Evolutionary conservation across 2,888 invertebrate genomes (phyloP), one percentile per base, ranked within the genome.

Genomic region (Philonicus albiceps): DNA sequence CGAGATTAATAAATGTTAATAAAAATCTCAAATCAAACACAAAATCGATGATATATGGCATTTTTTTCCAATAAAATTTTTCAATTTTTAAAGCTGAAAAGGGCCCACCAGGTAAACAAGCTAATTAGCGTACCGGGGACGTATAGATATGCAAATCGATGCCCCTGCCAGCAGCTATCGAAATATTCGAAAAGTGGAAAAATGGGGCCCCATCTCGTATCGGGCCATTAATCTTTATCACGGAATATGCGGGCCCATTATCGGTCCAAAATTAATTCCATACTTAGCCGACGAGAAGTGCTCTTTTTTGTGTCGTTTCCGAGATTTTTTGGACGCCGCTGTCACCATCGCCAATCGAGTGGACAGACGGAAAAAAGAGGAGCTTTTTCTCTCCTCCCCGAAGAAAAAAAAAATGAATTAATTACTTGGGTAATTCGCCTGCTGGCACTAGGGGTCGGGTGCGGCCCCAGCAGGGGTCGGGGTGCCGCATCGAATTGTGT

Each of bases 101-200:
- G 81, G 81, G 64, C 81, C 81, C 81, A 81, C 81, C 81, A 64
- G 81, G 81, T 81, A 81, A 81, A 81, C 81, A 81, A 81, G 81
- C 81, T 81, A 81, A 81, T 81, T 81, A 81, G 81, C 81, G 81
- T 81, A 64, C 81, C 81, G 55, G 34, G 34, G 81, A 81, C 81
- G 49, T 64, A 81, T 55, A 81, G 81, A 64, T 81, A 81, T 81
- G 81, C 64, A 81, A 81, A 81, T 81, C 22, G 34, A 31, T 64
- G 81, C 81, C 81, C 55, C 81, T 81, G 31, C 19, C 55, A 19
- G 55, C 22, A 19, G 55, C 22, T 4, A 64, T 64, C 22, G 64
- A 64, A 64, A 27, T n/a, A 64, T 64, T 27, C 64, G 64, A 64
- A 64, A 64, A 64, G 64, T 64, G 64, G 64, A 64, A 64, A 81